Evolutionary conservation across 2,797 vertebrate species (phyloP).

Genomic region (Eremophila alpestris): DNA sequence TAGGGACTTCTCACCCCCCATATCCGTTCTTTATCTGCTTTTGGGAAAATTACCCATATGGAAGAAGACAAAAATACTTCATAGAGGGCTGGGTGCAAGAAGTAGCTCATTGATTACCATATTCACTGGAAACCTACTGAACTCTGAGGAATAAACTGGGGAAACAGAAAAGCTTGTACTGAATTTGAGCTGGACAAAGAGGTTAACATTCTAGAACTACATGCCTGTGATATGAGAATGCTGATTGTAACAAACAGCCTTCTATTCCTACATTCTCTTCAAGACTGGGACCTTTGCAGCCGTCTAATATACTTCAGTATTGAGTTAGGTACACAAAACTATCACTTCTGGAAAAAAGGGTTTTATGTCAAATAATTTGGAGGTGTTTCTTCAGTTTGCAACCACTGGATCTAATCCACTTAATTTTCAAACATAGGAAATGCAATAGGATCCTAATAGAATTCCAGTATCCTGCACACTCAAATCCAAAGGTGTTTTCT

Average conservation of each 20-base stretch:
- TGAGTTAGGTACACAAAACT: background rate
- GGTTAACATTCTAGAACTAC: background rate
- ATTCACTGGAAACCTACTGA: background rate
- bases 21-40: background rate
- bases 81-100: background rate
- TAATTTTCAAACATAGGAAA: background rate
- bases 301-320: background rate
- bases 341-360: background rate
- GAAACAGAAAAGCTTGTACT: background rate
- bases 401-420: background rate
- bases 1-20: accelerated
- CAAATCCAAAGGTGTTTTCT: background rate
- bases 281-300: background rate
- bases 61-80: background rate
- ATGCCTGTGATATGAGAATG: background rate
- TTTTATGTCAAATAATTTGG: background rate
- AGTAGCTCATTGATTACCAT: background rate
- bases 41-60: background rate
- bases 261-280: background rate
- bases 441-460: background rate
- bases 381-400: background rate
- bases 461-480: background rate
- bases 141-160: background rate
- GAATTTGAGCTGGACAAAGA: background rate
- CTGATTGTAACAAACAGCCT: background rate